A percentile compares a stretch with the other conserved stretches of the same genome.
These are phyloP conservation scores for Lasiurus borealis DNA, from an alignment of 2,113 vertebrate genomes.

Conservation along the genomic window DNA sequence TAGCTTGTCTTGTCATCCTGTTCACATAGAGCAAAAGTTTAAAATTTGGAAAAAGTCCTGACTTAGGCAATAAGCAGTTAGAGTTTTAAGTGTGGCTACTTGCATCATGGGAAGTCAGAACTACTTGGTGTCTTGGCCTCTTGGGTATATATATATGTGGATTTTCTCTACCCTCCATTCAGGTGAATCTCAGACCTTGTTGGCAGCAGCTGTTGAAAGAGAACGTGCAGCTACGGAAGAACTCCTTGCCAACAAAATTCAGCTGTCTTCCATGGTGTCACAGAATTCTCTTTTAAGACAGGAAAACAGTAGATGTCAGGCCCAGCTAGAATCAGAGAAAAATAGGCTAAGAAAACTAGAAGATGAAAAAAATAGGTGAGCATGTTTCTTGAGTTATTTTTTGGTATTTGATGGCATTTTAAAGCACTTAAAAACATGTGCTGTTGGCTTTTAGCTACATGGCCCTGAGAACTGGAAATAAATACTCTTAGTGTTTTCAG, in stretches of 20 bases:
- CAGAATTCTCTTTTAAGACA: constrained; percentile 95
- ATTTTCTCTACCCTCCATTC: constrained; percentile 48
- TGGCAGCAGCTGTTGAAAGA: constrained; percentile 95
- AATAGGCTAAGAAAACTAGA: constrained; percentile 92
- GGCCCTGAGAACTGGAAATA: not conserved
- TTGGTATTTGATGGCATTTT: not conserved
- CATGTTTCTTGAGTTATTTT: not conserved
- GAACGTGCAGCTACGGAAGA: constrained; percentile 95
- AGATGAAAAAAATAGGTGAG: constrained; percentile 94
- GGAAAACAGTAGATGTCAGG: constrained; percentile 93
- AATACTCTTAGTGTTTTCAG: not conserved
- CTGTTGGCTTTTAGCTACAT: constrained; percentile 14
- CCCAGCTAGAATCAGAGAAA: constrained; percentile 94
- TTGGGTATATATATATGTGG: not conserved
- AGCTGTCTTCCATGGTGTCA: constrained; percentile 93
- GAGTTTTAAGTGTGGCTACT: not conserved
- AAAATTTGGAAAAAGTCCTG: not conserved
- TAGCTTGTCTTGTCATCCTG: not conserved
- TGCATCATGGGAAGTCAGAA: not conserved
- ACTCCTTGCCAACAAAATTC: constrained; percentile 91
- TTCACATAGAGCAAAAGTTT: not conserved
- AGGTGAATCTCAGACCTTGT: constrained; percentile 95
- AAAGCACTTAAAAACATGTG: constrained; percentile 7
- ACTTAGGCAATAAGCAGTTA: not conserved
- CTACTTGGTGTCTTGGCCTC: not conserved